Conservation (phyloP, 2,113 vertebrate species). For the Urocynchramus pylzowi region DNA sequence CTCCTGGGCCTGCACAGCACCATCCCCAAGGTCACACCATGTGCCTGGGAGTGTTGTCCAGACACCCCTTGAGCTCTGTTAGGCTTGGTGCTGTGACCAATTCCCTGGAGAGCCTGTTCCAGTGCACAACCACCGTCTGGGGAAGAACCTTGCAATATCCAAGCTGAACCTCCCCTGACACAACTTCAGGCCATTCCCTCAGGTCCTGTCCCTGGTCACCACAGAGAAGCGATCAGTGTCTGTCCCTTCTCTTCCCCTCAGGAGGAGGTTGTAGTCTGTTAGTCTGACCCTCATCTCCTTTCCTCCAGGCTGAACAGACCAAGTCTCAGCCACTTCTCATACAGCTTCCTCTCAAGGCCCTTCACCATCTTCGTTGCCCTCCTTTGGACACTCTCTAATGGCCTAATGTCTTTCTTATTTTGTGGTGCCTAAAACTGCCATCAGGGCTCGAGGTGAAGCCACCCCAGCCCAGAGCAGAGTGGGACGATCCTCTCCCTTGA, state of each 20-base stretch:
- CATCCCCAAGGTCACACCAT: background rate
- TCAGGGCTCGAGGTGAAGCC: background rate
- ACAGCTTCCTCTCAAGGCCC: background rate
- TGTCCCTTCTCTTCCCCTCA: background rate
- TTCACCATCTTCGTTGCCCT: background rate
- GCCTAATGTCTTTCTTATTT: background rate
- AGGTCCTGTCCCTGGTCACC: background rate
- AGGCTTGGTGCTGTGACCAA: background rate
- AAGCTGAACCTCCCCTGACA: background rate
- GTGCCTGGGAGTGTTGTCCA: background rate
- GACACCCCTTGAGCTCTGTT: background rate
- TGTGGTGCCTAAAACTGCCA: background rate
- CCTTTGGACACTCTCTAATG: background rate
- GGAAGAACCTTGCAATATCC: background rate
- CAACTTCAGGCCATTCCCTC: background rate
- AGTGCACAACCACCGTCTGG: background rate
- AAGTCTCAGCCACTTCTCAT: background rate
- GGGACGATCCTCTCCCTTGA: background rate
- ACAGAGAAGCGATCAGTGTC: background rate
- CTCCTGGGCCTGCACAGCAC: background rate
- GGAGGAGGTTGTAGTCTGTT: background rate
- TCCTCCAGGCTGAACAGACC: background rate
- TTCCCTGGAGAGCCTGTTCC: background rate
- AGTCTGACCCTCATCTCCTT: background rate
- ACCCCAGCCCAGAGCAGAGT: background rate